Base-by-base conservation (phyloP, 2,888 invertebrate genomes). In the Gortyna flavago region DNA sequence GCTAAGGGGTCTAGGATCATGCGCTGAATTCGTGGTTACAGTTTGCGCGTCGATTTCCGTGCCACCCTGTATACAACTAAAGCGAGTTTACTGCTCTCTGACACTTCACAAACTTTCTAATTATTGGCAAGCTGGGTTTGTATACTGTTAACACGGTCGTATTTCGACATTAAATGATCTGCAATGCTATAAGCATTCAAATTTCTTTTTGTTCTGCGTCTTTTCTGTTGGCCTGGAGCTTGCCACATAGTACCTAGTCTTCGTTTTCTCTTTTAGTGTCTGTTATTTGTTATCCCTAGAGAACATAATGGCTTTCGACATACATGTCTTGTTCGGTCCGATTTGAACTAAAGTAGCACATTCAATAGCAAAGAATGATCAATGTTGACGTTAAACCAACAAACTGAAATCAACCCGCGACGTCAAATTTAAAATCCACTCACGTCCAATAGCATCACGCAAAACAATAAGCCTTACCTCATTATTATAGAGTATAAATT, bases 341-440 rank as follows among this genome's bases (percentile, higher is more conserved):
- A 80, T 80, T 69, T 79, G 13, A 38, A 59, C 32, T 16, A 35
- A 35, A 54, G 32, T 54, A 68, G 18, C 32, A 54, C 32, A 32
- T 48, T 51, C 9, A 48, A 16, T 25, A 16, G 32, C 5, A 68
- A 48, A 67, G 8, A 5, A 25, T 68, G 0, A 25, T 25, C 16
- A 32, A 48, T 32, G 16, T 48, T 67, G 44, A 21, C 41, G 21
- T 29, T 29, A 59, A 62, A 44, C 11, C 11, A 44, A 67, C 29
- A 8, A 8, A 8, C 48, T 48, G 1, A 32, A 67, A 48, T 48
- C 2, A 68, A 2, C 54, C 25, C 16, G 32, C 8, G 25, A 51
- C 32, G 48, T 68, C 8, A 62, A 62, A 18, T 48, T 48, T 32
- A n/a, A 16, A 32, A 51, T 35, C 25, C 16, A 35, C 9, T 32